These are phyloP conservation scores for Danaus melanippus DNA, from an alignment of 1,140 invertebrate species.

Conservation along the genomic window DNA sequence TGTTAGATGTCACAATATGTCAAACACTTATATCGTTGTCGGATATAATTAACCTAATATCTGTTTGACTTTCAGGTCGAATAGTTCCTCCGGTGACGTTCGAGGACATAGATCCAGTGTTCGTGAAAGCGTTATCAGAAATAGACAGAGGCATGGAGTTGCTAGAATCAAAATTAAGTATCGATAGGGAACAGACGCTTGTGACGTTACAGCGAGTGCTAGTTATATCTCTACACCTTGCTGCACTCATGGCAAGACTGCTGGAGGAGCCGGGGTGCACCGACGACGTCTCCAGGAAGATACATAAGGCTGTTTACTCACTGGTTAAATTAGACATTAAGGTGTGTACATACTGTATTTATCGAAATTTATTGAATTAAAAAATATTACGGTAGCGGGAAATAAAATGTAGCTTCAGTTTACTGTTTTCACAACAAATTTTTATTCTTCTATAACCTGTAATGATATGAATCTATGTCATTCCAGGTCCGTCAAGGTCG, in stretches of 20 bases:
- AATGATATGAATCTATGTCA: too few relatives aligned
- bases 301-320: constrained; percentile 78
- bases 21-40: too few relatives aligned
- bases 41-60: too few relatives aligned
- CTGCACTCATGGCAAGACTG: constrained; percentile 81
- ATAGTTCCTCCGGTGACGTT: constrained; percentile 85
- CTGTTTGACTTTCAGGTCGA: constrained; percentile 67
- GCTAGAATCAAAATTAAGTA: constrained; percentile 69
- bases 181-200: constrained; percentile 79
- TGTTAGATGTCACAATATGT: too few relatives aligned
- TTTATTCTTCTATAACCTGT: too few relatives aligned
- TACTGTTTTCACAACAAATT: too few relatives aligned
- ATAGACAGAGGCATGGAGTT: constrained; percentile 74
- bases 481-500: constrained; percentile 76
- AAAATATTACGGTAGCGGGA: too few relatives aligned
- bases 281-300: constrained; percentile 69
- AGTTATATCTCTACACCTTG: constrained; percentile 88
- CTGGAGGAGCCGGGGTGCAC: constrained; percentile 71
- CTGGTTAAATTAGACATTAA: constrained; percentile 82
- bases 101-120: constrained; percentile 86
- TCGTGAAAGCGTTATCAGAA: constrained; percentile 83
- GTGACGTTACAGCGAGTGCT: constrained; percentile 86
- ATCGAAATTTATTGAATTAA: too few relatives aligned
- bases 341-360: constrained; percentile 57
- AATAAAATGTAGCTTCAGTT: too few relatives aligned